Evolutionary conservation across 2,113 vertebrate genomes (phyloP).

Genomic region (Rhodinocichla rosea): DNA sequence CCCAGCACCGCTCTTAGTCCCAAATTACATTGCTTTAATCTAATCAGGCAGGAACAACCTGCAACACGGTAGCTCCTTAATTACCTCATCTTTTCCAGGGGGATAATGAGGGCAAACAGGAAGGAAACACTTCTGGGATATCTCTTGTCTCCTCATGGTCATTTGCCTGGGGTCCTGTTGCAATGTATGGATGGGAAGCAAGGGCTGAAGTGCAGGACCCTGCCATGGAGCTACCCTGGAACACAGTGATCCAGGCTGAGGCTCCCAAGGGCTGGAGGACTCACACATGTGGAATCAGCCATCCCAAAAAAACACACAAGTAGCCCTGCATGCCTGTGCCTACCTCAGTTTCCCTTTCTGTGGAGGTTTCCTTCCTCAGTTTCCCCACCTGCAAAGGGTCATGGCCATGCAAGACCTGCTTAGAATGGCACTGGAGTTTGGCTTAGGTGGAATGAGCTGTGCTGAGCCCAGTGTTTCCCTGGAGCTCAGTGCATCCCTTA

Average conservation of each 20-base stretch:
- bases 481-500: not conserved
- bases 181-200: not conserved
- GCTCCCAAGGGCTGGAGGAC: not conserved
- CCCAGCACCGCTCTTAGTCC: not conserved
- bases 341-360: not conserved
- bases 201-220: not conserved
- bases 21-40: constrained; percentile 37
- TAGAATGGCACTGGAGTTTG: not conserved
- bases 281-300: not conserved
- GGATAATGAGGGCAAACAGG: not conserved
- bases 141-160: not conserved
- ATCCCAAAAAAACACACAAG: not conserved
- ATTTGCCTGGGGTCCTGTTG: not conserved
- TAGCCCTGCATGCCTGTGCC: too few relatives aligned
- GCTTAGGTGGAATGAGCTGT: not conserved
- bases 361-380: not conserved
- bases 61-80: constrained; percentile 18
- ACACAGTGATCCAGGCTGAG: not conserved
- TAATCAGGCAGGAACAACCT: constrained; percentile 24
- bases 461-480: not conserved
- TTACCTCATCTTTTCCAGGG: constrained; percentile 11
- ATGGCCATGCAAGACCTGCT: fast-evolving
- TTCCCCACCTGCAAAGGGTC: not conserved
- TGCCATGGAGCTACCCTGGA: not conserved
- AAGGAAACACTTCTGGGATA: constrained; percentile 6